phyloP scores from a whole-genome alignment of 2,113 vertebrate species.

The Prinia subflava region DNA sequence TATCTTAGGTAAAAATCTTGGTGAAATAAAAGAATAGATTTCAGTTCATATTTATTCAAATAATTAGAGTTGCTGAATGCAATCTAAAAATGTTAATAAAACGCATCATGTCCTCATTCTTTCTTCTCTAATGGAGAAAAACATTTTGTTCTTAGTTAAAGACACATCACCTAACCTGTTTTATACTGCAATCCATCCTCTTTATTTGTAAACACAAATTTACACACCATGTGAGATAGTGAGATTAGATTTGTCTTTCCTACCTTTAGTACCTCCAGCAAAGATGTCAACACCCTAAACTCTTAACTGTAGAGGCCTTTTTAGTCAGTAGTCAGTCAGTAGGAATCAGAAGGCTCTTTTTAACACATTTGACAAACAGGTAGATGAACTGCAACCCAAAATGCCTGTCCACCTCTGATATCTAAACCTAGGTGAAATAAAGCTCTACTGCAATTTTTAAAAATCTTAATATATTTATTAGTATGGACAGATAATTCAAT shows the following conservation, averaged over 20 bases:
- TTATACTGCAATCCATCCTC: background rate
- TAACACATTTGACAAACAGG: background rate
- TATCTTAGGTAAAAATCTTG: background rate
- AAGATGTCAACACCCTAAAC: background rate
- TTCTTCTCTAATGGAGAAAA: background rate
- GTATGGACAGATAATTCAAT: background rate
- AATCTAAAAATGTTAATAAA: background rate
- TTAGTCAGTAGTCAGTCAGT: background rate
- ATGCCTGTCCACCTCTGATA: background rate
- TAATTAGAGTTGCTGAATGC: background rate
- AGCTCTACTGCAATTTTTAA: background rate
- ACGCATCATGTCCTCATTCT: background rate
- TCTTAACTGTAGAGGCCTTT: background rate
- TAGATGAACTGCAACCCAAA: background rate
- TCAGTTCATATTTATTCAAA: background rate
- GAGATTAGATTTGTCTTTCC: background rate
- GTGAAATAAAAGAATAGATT: background rate
- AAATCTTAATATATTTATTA: background rate
- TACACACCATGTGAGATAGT: background rate
- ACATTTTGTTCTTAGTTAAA: background rate
- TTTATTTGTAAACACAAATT: background rate
- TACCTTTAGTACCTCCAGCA: background rate
- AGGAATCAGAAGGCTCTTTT: background rate
- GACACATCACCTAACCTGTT: background rate
- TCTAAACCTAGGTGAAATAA: background rate